Conservation (phyloP, 1,140 invertebrate genomes). For the Teleogryllus occipitalis region DNA sequence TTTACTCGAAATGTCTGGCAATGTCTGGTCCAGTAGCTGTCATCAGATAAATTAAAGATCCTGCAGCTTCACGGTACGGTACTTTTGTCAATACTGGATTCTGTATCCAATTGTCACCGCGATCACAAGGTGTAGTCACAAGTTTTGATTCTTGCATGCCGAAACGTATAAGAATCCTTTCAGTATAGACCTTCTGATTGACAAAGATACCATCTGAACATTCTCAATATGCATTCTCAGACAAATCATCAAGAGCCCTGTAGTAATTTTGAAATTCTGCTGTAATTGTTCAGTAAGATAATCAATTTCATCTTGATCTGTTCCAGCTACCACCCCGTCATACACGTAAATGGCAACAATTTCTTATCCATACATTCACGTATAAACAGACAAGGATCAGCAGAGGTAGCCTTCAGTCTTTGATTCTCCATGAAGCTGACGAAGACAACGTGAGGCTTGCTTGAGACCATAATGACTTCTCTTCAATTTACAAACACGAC, state of each 20-base stretch:
- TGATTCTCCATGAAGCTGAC: neutral
- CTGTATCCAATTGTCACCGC: neutral
- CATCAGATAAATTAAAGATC: neutral
- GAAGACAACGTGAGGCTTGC: neutral
- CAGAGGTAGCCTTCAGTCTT: neutral
- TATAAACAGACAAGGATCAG: slow-evolving; percentile 5
- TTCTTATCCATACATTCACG: neutral
- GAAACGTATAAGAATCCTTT: neutral
- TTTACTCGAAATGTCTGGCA: neutral
- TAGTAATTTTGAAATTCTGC: neutral
- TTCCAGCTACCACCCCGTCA: neutral
- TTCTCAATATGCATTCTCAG: neutral
- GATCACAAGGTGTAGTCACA: neutral
- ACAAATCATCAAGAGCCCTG: neutral
- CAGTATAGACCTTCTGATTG: neutral
- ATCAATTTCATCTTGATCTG: neutral
- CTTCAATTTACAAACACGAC: too few species aligned
- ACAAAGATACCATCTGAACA: neutral
- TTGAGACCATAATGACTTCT: neutral
- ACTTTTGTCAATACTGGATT: neutral
- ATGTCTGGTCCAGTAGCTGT: neutral
- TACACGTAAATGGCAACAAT: neutral
- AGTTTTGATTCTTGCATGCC: neutral
- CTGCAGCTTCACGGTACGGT: neutral
- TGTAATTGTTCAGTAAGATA: neutral